Evolutionary conservation across 2,888 invertebrate genomes (phyloP).

Genomic region (Agrochola macilenta): DNA sequence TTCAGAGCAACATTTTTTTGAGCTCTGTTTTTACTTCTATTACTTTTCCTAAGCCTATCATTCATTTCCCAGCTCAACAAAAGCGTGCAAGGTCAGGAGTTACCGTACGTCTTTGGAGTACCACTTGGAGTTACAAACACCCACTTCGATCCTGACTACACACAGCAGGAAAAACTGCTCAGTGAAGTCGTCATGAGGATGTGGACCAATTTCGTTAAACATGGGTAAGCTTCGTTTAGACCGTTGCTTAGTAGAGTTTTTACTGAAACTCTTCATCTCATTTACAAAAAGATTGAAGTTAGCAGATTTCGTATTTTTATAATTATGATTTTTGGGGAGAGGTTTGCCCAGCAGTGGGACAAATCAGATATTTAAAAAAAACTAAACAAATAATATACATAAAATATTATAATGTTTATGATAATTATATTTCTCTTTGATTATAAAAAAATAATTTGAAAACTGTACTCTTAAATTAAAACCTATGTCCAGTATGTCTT

Average conservation of each 20-base stretch:
- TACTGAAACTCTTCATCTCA: neutral
- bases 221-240: conserved; percentile 91
- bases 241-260: neutral
- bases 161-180: conserved; percentile 94
- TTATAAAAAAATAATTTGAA: conserved; percentile 4
- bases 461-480: too few species aligned
- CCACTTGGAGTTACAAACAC: conserved; percentile 93
- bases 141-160: conserved; percentile 94
- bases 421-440: neutral
- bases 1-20: neutral
- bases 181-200: conserved; percentile 97
- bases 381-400: too few species aligned
- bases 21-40: neutral
- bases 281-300: neutral
- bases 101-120: conserved; percentile 96
- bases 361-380: too few species aligned
- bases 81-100: conserved; percentile 96
- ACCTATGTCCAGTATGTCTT: too few species aligned
- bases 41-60: neutral
- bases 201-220: conserved; percentile 97
- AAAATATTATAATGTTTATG: too few species aligned
- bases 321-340: neutral
- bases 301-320: neutral
- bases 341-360: too few species aligned
- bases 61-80: conserved; percentile 91